Base-by-base conservation (phyloP, 2,888 invertebrate genomes). In the Allolobophora icterica region DNA sequence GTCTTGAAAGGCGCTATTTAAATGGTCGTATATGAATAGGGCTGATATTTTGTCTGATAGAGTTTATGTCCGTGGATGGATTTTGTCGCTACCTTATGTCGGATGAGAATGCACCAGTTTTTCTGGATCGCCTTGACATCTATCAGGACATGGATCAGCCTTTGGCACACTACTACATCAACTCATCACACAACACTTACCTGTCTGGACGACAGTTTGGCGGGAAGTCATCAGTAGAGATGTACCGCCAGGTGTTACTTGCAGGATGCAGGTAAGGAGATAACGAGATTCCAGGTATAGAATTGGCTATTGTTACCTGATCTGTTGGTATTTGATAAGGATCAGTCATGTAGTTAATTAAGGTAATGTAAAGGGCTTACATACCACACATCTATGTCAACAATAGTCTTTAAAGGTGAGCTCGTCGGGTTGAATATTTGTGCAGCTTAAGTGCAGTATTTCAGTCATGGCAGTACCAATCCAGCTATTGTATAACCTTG, bases 81-180 rank as follows among this genome's bases (percentile, higher is more conserved):
- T 97, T 99, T 93, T 98, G 99, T 95, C 97, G 99, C 92, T 99
- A 99, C 96, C 96, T 99, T 93, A 99, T 99, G 99, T 99, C 99
- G 0, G 99, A 99, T 95, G 99, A 99, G 96, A 99, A 99, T 96
- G 99, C 99, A 0, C 99, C 99, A 0, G 99, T 99, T 92, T 99
- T 99, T 96, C 96, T 99, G 93, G 99, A 99, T 96, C 97, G 99
- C 30, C 96, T 99, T 93, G 99, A 99, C 95, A 97, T 98, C 94
- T 96, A 96, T 94, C 96, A 96, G 95, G 99, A 99, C 93, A 99
- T 99, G 99, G 99, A 99, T 95, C 99, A 99, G 95, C 98, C 99
- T 0, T 95, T 99, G 91, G 97, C 98, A 19, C 99, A 99, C 95
- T 99, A 99, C 96, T 99, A 99, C 96, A 99, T 99, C 94, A 99